A percentile compares a stretch with the other conserved stretches of the same genome.
Evolutionary conservation across 2,113 vertebrate genomes (phyloP).

Genomic region (Oxyruncus cristatus): DNA sequence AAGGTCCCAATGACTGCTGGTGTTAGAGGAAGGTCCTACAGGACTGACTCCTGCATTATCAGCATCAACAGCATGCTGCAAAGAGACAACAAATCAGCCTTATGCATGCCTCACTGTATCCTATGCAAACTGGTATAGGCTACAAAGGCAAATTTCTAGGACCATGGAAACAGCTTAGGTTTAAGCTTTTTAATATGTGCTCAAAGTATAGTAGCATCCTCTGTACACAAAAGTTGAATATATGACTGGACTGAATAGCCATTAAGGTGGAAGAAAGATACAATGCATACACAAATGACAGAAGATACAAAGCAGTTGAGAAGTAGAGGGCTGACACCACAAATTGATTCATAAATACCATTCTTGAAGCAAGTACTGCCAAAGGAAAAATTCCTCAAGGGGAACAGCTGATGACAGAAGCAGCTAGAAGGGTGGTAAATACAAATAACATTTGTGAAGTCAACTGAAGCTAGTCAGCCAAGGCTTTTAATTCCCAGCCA

Average conservation of each 20-base stretch:
- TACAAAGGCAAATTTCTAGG: background rate
- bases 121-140: background rate
- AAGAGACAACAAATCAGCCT: background rate
- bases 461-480: background rate
- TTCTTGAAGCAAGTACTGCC: background rate
- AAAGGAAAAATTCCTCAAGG: background rate
- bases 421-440: background rate
- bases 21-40: constrained; percentile 85
- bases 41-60: constrained; percentile 93
- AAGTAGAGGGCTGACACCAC: background rate
- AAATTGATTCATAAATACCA: background rate
- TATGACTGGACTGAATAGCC: background rate
- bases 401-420: background rate
- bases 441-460: background rate
- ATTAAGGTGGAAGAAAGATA: background rate
- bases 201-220: background rate
- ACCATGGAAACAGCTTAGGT: background rate
- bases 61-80: constrained; percentile 90
- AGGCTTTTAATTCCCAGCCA: background rate
- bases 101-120: background rate
- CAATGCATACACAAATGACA: background rate
- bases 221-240: background rate
- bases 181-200: background rate
- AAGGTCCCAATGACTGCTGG: constrained; percentile 94
- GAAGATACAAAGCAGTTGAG: background rate